These are phyloP conservation scores for Phalacrocorax pelagicus DNA, from an alignment of 2,113 vertebrate genomes.

Conservation along the genomic window DNA sequence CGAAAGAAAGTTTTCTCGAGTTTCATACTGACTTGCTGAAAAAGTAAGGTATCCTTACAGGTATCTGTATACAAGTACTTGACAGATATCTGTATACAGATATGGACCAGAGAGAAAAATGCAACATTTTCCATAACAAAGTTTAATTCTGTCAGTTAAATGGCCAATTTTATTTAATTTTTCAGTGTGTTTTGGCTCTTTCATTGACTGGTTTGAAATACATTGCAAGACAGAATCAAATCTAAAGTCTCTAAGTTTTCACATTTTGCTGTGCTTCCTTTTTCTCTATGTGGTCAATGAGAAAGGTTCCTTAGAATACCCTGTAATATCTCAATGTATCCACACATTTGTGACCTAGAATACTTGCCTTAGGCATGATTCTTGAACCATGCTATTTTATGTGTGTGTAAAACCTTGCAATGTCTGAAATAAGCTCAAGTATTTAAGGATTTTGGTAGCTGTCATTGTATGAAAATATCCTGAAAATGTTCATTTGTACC, in stretches of 20 bases:
- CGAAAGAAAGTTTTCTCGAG: neutral
- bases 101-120: neutral
- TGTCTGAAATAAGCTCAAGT: neutral
- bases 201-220: neutral
- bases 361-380: neutral
- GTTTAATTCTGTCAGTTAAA: neutral
- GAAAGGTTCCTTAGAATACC: neutral
- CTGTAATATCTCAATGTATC: neutral
- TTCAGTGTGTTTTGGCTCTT: neutral
- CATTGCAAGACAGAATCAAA: neutral
- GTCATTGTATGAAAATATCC: neutral
- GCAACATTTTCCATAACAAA: neutral
- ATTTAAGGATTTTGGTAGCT: neutral
- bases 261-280: neutral
- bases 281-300: neutral
- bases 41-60: neutral
- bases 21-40: neutral
- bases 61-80: no score
- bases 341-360: neutral
- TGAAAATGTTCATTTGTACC: neutral
- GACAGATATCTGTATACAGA: no score
- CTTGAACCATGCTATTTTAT: neutral
- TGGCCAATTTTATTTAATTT: neutral
- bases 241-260: neutral
- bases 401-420: neutral